Percentiles rank a stretch among this genome's conserved stretches.
Conservation (phyloP, 2,797 vertebrate genomes). For the Crax fasciolata region DNA sequence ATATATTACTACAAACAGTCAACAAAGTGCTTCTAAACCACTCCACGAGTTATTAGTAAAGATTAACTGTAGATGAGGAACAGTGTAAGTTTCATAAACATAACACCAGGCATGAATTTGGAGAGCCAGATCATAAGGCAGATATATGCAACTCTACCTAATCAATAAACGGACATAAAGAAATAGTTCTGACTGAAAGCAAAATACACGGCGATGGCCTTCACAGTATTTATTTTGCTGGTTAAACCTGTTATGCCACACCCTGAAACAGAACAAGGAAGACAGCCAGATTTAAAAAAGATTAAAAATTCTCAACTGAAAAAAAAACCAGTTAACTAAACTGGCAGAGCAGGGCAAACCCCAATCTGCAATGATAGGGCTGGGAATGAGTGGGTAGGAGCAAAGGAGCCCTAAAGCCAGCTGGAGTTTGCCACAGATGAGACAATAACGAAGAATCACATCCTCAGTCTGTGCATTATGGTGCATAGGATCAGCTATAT, state of each 20-base stretch:
- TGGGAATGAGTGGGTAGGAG: fast-evolving
- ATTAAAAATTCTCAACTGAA: not conserved
- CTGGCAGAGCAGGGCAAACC: not conserved
- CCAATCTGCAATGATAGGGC: not conserved
- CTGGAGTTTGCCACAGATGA: not conserved
- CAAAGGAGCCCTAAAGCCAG: not conserved
- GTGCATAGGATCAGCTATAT: fast-evolving
- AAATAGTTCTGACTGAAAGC: not conserved
- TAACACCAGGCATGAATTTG: not conserved
- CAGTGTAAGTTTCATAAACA: not conserved
- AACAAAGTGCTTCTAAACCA: not conserved
- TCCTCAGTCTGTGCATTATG: fast-evolving
- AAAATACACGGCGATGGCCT: not conserved
- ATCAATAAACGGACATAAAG: not conserved
- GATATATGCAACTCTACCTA: not conserved
- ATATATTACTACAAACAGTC: not conserved
- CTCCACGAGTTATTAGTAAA: fast-evolving
- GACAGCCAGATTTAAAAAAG: not conserved
- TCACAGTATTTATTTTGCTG: not conserved
- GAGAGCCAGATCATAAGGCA: not conserved
- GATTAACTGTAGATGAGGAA: not conserved
- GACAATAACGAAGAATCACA: not conserved
- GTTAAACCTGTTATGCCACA: not conserved
- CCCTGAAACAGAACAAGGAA: not conserved
- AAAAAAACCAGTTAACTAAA: not conserved